A percentile compares a stretch with the other conserved stretches of the same genome.
Conservation (phyloP, 2,797 vertebrate species). For the Ctenosaura bakeri region DNA sequence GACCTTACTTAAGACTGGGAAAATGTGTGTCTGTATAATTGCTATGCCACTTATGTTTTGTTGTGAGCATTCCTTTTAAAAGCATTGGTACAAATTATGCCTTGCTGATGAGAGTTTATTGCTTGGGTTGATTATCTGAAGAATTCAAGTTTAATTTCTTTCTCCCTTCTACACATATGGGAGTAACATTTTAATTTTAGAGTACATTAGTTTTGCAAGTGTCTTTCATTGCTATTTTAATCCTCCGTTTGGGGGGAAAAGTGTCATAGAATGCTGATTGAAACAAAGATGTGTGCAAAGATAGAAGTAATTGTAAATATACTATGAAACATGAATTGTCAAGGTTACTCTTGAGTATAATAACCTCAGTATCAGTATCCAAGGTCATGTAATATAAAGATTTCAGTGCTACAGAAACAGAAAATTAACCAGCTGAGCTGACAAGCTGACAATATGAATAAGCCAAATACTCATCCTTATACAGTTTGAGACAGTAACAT, state of each 20-base stretch:
- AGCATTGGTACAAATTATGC: constrained; percentile 38
- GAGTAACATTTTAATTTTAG: background rate
- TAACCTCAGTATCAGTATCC: background rate
- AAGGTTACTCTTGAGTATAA: background rate
- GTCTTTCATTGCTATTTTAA: background rate
- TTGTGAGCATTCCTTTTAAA: constrained; percentile 47
- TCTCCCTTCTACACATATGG: constrained; percentile 27
- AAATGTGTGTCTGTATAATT: constrained; percentile 21
- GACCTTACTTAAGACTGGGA: constrained; percentile 31
- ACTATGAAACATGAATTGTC: background rate
- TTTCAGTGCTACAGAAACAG: constrained; percentile 2
- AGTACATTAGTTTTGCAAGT: background rate
- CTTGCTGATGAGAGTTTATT: constrained; percentile 54
- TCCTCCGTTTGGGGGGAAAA: background rate
- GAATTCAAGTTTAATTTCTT: constrained; percentile 48
- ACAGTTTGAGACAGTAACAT: background rate
- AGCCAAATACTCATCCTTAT: background rate
- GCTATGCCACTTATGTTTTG: background rate
- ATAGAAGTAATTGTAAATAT: background rate
- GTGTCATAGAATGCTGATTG: background rate
- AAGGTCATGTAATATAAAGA: background rate
- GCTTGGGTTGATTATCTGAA: constrained; percentile 40
- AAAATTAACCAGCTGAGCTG: background rate
- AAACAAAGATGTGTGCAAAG: background rate
- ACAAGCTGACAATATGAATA: background rate